Conservation (phyloP, 53 echinoderm and acorn worm species). For the Apostichopus leukothele region DNA sequence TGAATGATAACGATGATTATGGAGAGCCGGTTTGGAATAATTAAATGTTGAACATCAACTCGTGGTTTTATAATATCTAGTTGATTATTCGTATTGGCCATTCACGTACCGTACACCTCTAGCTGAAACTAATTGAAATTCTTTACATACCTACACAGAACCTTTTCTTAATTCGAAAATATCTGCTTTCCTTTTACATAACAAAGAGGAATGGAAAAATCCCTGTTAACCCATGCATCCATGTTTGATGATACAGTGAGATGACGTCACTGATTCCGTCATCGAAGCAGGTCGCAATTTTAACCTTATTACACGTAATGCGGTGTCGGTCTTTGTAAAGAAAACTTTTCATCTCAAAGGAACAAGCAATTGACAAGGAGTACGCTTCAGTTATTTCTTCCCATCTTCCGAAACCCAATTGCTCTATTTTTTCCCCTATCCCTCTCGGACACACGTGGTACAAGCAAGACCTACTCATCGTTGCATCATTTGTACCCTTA, state of each 20-base stretch:
- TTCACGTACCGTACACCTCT: too few species aligned
- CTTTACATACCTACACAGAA: too few species aligned
- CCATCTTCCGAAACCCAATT: constrained; percentile 9
- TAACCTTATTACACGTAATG: constrained; percentile 9
- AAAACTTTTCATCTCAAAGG: neutral
- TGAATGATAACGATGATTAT: too few species aligned
- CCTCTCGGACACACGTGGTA: constrained; percentile 9
- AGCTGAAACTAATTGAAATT: too few species aligned
- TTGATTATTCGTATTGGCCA: too few species aligned
- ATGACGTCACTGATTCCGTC: neutral
- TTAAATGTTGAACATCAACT: too few species aligned
- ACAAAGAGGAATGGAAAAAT: too few species aligned
- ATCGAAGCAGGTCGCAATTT: neutral
- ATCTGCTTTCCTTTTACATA: too few species aligned
- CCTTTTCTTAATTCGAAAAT: too few species aligned
- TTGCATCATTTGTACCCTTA: constrained; percentile 6
- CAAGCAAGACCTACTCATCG: neutral
- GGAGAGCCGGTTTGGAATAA: too few species aligned
- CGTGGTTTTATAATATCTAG: too few species aligned
- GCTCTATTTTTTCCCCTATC: constrained; percentile 8
- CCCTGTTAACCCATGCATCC: too few species aligned
- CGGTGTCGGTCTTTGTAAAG: constrained; percentile 21
- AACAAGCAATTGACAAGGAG: constrained; percentile 4
- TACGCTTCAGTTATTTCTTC: constrained; percentile 17
- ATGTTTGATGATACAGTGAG: neutral